phyloP scores from a whole-genome alignment of 2,888 invertebrate species.

The Nematopogon swammerdamellus region DNA sequence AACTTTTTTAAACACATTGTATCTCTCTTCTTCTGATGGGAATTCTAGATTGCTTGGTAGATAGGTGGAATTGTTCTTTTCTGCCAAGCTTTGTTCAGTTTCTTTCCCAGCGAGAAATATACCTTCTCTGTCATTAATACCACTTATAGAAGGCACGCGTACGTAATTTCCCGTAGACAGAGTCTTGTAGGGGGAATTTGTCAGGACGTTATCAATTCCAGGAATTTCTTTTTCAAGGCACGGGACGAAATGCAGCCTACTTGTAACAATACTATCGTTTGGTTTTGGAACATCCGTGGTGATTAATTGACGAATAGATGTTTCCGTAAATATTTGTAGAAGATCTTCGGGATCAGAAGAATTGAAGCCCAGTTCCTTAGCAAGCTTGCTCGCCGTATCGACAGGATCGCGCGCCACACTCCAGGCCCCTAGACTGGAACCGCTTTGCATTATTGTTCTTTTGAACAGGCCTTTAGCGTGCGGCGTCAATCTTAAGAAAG shows the following conservation, averaged over 20 bases:
- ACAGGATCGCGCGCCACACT: constrained; percentile 35
- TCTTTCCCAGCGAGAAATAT: constrained; percentile 40
- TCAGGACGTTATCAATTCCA: constrained; percentile 23
- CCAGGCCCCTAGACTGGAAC: constrained; percentile 40
- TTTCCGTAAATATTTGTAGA: constrained; percentile 23
- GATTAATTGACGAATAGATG: constrained; percentile 22
- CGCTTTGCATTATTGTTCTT: constrained; percentile 41
- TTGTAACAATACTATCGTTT: constrained; percentile 30
- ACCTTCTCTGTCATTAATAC: constrained; percentile 38
- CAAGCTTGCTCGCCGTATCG: constrained; percentile 26
- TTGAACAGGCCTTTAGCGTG: constrained; percentile 37
- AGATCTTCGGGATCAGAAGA: constrained; percentile 27
- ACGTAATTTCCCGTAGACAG: constrained; percentile 23
- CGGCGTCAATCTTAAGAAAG: constrained; percentile 35
- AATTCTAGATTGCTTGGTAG: constrained; percentile 34
- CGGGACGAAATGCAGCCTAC: constrained; percentile 42
- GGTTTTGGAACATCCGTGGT: constrained; percentile 29
- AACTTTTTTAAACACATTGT: constrained; percentile 21
- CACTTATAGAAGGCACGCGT: constrained; percentile 36
- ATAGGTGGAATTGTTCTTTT: constrained; percentile 26
- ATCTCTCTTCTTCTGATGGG: constrained; percentile 20
- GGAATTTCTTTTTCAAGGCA: constrained; percentile 29
- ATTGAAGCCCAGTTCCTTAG: constrained; percentile 24
- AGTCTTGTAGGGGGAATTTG: constrained; percentile 31
- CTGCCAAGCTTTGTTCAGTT: constrained; percentile 29